Evolutionary conservation across 2,113 vertebrate species (phyloP).

Genomic region (Apodemus sylvaticus): DNA sequence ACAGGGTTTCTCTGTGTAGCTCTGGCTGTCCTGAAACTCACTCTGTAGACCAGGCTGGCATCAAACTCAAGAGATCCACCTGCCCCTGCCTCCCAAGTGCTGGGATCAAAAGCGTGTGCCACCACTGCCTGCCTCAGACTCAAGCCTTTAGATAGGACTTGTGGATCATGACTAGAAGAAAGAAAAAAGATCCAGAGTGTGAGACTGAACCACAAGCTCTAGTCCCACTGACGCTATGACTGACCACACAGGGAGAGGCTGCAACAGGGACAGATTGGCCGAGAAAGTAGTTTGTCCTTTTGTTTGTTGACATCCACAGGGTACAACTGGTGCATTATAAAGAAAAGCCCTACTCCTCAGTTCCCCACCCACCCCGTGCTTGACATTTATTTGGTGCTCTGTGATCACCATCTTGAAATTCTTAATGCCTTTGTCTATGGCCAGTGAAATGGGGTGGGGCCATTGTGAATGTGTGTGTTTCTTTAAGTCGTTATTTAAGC

Average conservation of each 20-base stretch:
- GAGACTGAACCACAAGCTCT: not conserved
- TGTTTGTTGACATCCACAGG: not conserved
- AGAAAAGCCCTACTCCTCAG: not conserved
- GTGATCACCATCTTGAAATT: not conserved
- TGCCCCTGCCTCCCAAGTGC: not conserved
- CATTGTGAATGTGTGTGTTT: no score
- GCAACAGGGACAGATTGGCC: accelerated
- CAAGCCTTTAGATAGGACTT: not conserved
- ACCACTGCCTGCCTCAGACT: not conserved
- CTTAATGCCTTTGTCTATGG: slow-evolving; percentile 4
- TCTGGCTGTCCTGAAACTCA: not conserved
- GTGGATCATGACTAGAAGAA: not conserved
- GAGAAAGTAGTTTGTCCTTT: not conserved
- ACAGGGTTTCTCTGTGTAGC: not conserved
- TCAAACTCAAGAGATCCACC: not conserved
- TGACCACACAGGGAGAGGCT: accelerated
- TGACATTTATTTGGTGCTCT: not conserved
- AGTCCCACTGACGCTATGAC: not conserved
- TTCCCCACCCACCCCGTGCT: not conserved
- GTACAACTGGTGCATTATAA: no score
- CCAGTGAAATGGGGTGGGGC: not conserved
- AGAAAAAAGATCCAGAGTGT: not conserved
- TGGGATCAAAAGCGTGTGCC: not conserved
- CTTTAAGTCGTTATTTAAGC: not conserved
- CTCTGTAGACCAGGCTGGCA: not conserved